Conservation (phyloP, 2,888 invertebrate genomes). For the Drosophila macrospina region DNA sequence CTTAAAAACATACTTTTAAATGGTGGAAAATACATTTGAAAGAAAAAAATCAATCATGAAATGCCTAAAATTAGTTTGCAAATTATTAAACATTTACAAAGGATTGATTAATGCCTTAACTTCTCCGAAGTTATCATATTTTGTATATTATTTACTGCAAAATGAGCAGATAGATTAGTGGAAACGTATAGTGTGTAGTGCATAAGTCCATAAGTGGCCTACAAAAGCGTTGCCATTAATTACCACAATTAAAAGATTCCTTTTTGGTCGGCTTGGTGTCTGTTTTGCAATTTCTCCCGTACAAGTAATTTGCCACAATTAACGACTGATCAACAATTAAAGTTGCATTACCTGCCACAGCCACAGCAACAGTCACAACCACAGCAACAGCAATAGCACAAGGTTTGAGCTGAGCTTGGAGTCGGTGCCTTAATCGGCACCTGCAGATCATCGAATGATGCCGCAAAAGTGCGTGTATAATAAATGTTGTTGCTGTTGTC, state of each 20-base stretch:
- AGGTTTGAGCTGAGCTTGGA: not conserved
- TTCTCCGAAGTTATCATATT: not conserved
- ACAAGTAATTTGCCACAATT: slow-evolving; percentile 75
- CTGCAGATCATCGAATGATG: slow-evolving; percentile 67
- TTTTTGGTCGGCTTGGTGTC: slow-evolving; percentile 44
- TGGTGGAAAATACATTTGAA: not conserved
- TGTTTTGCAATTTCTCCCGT: slow-evolving; percentile 63
- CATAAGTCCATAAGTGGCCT: slow-evolving; percentile 42
- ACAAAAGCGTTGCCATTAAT: slow-evolving; percentile 76
- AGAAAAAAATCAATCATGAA: not conserved
- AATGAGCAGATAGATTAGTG: slow-evolving; percentile 15
- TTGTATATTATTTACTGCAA: not conserved
- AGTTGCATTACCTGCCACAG: slow-evolving; percentile 69
- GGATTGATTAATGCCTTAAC: not conserved
- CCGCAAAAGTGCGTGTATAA: slow-evolving; percentile 71
- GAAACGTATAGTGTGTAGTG: slow-evolving; percentile 1
- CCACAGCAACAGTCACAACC: slow-evolving; percentile 2
- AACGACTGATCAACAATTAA: slow-evolving; percentile 79
- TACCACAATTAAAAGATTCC: slow-evolving; percentile 61
- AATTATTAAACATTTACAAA: not conserved
- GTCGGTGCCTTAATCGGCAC: slow-evolving; percentile 58
- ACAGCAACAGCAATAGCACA: too few relatives aligned
- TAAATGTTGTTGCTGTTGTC: slow-evolving; percentile 49
- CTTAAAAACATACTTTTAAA: too few relatives aligned
- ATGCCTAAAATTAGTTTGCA: not conserved